Base-by-base conservation (phyloP, 2,888 invertebrate genomes). In the Limnephilus marmoratus region DNA sequence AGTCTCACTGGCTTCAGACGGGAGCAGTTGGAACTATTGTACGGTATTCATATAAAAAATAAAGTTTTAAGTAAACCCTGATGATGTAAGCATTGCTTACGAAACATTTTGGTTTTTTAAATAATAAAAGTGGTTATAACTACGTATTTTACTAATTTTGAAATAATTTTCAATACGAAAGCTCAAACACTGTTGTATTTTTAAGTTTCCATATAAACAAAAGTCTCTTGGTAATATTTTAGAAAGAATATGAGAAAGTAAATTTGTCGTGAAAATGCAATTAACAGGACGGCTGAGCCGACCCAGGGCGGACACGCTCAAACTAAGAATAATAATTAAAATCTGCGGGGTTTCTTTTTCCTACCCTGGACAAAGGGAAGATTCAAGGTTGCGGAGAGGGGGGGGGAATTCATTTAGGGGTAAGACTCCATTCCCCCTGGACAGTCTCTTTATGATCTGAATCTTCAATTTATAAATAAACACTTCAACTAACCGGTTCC, bases 231-330 rank as follows among this genome's bases (percentile, higher is more conserved):
- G 34, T 24, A 34, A 12, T 85, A n/a, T 86, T 45, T 86, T 9
- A 24, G 2, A 13, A 29, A n/a, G 13, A n/a, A 1, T 1, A 88
- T 24, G 85, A 34, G 68, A 90, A 49, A 90, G 85, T 89, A 85
- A 90, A 92, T 90, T 81, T 85, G 85, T 81, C 92, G 90, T 83
- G 90, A 90, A 90, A 92, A 92, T 89, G 92, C 92, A 92, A 92
- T 92, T 92, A 92, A 92, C 90, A 92, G 81, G 87, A 68, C 89
- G 68, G 85, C 41, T 68, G 88, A 68, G 68, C 88, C 88, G 53
- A 34, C 88, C 88, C 68, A 53, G 88, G 31, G 88, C 88, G 88
- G 88, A 88, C 88, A 88, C 68, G 88, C 80, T 88, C 88, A 68
- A 88, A 88, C 88, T 68, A 68, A 68, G 88, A 88, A 68, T 88